Evolutionary conservation across 2,797 vertebrate species (phyloP), one percentile per base, ranked within the genome.

Genomic region (Ataeniobius toweri): DNA sequence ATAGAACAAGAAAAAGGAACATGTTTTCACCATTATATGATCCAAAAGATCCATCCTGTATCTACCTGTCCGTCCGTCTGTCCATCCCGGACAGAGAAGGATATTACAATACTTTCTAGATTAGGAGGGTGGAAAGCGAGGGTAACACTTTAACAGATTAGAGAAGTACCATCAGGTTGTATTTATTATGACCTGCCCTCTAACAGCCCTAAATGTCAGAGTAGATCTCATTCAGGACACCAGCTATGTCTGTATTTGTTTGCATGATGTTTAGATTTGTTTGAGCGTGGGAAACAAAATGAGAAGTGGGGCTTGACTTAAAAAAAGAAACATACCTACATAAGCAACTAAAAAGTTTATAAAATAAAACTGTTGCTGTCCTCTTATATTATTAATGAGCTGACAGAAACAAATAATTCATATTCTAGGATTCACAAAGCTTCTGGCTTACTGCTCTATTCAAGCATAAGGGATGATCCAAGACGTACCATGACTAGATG

Each of bases 181-280:
- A n/a, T 80, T 80, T 63, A 67, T 65, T 75, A n/a, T 59, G 48
- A 10, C 46, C 41, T 0, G 55, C 5, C 71, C 53, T 85, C 73
- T 87, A 83, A 86, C 58, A 78, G 3, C 81, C 26, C 36, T 70
- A 78, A 77, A 84, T 88, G 83, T 89, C 80, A 85, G 28, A 20
- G n/a, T 26, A 71, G 81, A 83, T 22, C 36, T 51, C 2, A 48
- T 73, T 4, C 1, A 8, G 22, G 46, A 41, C 36, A 63, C 55
- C 16, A 53, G 51, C 41, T 50, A n/a, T 44, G 36, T 72, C 46
- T 18, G 22, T 44, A 71, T 36, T 39, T 28, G 50, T 55, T 28
- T 58, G 48, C 46, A 50, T 68, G 58, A 71, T 67, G 71, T 44
- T 68, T 53, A 65, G 24, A 53, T 46, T 8, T 59, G 67, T 55